A percentile compares a stretch with the other conserved stretches of the same genome.
phyloP scores from a whole-genome alignment of 2,797 vertebrate genomes.

The Pseudochirops cupreus region DNA sequence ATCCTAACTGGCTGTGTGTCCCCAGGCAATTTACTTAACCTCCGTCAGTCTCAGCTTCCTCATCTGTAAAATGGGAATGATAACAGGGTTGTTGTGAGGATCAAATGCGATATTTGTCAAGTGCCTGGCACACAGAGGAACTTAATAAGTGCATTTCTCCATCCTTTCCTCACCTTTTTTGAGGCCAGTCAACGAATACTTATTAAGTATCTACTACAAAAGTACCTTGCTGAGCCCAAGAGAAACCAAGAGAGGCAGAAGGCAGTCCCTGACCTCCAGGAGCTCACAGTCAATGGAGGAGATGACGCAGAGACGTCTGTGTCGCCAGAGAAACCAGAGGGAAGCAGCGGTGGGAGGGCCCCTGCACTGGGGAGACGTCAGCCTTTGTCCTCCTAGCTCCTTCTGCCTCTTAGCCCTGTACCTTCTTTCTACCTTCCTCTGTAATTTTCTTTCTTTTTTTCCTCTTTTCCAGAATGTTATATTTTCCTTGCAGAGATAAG shows the following conservation, averaged over 20 bases:
- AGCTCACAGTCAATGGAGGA: not conserved
- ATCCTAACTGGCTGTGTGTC: not conserved
- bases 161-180: not conserved
- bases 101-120: not conserved
- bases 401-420: not conserved
- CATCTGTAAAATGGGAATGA: not conserved
- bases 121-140: not conserved
- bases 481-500: not conserved
- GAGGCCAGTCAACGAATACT: not conserved
- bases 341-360: not conserved
- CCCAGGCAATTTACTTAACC: not conserved
- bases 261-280: not conserved
- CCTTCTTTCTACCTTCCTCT: not conserved
- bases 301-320: not conserved
- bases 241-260: not conserved
- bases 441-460: not conserved
- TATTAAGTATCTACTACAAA: not conserved
- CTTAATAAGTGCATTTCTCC: not conserved
- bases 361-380: not conserved
- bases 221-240: not conserved
- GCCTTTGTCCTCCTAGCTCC: not conserved
- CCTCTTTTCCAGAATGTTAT: not conserved
- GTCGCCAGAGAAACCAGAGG: not conserved
- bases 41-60: not conserved
- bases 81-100: not conserved